Conservation (phyloP, 2,113 vertebrate species). For the Equus przewalskii region DNA sequence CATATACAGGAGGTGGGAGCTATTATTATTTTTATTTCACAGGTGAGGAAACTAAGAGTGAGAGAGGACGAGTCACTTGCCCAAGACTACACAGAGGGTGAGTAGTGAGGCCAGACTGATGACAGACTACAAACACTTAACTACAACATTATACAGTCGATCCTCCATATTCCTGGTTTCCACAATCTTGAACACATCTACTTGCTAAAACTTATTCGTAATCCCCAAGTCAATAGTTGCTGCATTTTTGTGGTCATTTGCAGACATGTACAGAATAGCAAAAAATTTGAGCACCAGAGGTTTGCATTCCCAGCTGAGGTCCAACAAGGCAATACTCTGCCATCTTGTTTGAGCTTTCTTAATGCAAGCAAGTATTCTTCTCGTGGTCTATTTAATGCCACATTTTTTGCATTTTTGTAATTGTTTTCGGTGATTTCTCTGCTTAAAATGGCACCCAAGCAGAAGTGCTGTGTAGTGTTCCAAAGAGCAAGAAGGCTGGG, state of each 20-base stretch:
- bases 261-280: background rate
- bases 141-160: background rate
- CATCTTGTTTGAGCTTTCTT: background rate
- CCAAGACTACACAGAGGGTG: background rate
- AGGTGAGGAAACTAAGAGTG: background rate
- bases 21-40: background rate
- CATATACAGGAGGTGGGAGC: background rate
- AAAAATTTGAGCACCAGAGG: background rate
- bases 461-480: background rate
- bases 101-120: background rate
- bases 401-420: background rate
- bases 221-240: background rate
- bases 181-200: background rate
- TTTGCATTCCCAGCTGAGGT: background rate
- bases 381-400: background rate
- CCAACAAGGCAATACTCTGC: background rate
- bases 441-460: background rate
- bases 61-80: background rate
- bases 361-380: background rate
- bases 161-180: background rate
- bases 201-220: background rate
- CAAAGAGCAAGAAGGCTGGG: background rate
- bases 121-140: background rate
- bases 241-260: background rate
- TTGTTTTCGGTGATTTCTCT: background rate